Evolutionary conservation across 2,888 invertebrate species (phyloP).

Genomic region (Formica aserva): DNA sequence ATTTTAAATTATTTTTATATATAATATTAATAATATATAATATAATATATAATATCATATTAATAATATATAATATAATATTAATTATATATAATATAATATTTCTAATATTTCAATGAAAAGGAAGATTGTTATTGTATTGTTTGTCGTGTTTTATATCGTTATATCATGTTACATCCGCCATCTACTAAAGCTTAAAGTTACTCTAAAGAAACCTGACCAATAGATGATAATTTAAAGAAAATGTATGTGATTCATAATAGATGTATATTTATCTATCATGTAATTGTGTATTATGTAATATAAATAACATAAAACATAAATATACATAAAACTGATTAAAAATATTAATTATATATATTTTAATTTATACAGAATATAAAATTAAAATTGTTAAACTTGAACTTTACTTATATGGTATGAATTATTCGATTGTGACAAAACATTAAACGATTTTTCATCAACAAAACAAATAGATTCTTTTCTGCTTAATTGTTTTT

Average conservation of each 20-base stretch:
- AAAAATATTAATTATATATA: background rate
- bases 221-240: conserved; percentile 36
- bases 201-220: conserved; percentile 33
- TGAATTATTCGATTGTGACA: background rate
- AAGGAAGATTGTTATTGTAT: background rate
- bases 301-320: no score
- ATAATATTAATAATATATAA: no score
- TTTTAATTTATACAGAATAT: background rate
- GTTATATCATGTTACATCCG: background rate
- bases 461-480: background rate
- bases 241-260: background rate
- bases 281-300: background rate
- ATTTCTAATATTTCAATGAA: background rate
- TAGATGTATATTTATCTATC: background rate
- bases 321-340: background rate
- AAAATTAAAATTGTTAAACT: background rate
- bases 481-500: conserved; percentile 25
- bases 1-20: no score
- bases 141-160: background rate
- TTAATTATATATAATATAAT: no score
- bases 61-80: no score
- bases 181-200: conserved; percentile 22
- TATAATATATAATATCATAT: no score
- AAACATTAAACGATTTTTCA: background rate
- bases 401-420: background rate